These are phyloP conservation scores for Casuarius casuarius DNA, from an alignment of 2,113 vertebrate species.

Conservation along the genomic window DNA sequence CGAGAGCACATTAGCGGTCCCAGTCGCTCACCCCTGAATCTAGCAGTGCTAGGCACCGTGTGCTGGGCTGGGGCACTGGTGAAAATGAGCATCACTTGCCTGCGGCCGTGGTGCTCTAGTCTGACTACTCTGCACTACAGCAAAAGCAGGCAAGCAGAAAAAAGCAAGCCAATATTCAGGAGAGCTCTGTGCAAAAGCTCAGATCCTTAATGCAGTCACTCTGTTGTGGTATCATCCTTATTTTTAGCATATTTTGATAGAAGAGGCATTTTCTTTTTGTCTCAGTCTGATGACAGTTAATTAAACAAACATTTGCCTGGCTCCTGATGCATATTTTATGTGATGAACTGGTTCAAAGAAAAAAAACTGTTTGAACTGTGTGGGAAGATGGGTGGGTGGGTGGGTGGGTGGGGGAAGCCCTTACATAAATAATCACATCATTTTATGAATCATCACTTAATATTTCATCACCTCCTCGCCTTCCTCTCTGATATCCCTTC, in stretches of 20 bases:
- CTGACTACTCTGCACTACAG: not conserved
- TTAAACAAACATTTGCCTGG: conserved; percentile 21
- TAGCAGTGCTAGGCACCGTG: not conserved
- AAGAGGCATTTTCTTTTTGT: conserved; percentile 6
- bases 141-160: not conserved
- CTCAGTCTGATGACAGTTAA: conserved; percentile 40
- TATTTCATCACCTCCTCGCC: not conserved
- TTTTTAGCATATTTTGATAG: conserved; percentile 45
- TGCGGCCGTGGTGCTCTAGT: not conserved
- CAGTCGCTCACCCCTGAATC: not conserved
- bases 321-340: conserved; percentile 50
- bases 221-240: not conserved
- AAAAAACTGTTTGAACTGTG: conserved; percentile 19
- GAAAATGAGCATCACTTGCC: not conserved
- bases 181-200: not conserved
- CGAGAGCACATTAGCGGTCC: not conserved
- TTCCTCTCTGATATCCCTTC: not conserved
- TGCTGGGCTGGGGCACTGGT: not conserved
- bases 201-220: not conserved
- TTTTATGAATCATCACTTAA: conserved; percentile 6
- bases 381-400: not conserved
- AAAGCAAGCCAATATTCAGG: not conserved
- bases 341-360: conserved; percentile 51
- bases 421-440: conserved; percentile 46
- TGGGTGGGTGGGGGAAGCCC: not conserved